These are phyloP conservation scores for Torymus tubicola DNA, from an alignment of 2,888 invertebrate species.

Conservation along the genomic window DNA sequence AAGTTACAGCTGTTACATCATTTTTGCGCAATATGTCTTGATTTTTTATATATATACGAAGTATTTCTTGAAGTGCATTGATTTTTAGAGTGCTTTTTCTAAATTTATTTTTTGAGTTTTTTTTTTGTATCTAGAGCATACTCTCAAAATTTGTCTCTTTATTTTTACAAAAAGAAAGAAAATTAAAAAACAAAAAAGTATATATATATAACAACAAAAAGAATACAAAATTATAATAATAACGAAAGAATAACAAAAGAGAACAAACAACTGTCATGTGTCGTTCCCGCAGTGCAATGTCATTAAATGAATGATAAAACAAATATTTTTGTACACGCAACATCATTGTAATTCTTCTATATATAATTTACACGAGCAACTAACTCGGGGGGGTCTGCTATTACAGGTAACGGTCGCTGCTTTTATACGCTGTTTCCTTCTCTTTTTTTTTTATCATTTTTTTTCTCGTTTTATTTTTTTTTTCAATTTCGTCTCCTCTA, in stretches of 20 bases:
- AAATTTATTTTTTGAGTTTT: slow-evolving; percentile 12
- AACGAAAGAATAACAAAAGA: slow-evolving; percentile 6
- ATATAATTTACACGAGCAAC: slow-evolving; percentile 73
- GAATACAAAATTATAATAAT: neutral
- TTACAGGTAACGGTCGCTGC: slow-evolving; percentile 59
- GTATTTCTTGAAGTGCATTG: slow-evolving; percentile 31
- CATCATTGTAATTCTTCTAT: slow-evolving; percentile 72
- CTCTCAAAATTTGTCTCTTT: neutral
- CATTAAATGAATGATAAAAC: slow-evolving; percentile 51
- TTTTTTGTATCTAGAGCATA: slow-evolving; percentile 8
- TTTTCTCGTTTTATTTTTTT: slow-evolving; percentile 47
- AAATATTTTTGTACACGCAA: slow-evolving; percentile 70
- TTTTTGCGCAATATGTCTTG: too few species aligned
- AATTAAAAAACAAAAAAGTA: neutral
- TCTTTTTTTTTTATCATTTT: slow-evolving; percentile 40
- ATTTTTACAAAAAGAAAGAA: neutral
- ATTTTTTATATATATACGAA: neutral
- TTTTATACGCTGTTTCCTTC: slow-evolving; percentile 35
- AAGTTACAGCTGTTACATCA: slow-evolving; percentile 19
- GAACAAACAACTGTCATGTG: neutral
- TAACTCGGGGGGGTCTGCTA: slow-evolving; percentile 61
- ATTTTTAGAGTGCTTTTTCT: slow-evolving; percentile 16
- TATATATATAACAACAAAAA: too few species aligned
- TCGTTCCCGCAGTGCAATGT: slow-evolving; percentile 33
- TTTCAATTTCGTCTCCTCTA: slow-evolving; percentile 43